Base-by-base conservation (phyloP, 2,113 vertebrate genomes). In the Brachyhypopomus occidentalis region DNA sequence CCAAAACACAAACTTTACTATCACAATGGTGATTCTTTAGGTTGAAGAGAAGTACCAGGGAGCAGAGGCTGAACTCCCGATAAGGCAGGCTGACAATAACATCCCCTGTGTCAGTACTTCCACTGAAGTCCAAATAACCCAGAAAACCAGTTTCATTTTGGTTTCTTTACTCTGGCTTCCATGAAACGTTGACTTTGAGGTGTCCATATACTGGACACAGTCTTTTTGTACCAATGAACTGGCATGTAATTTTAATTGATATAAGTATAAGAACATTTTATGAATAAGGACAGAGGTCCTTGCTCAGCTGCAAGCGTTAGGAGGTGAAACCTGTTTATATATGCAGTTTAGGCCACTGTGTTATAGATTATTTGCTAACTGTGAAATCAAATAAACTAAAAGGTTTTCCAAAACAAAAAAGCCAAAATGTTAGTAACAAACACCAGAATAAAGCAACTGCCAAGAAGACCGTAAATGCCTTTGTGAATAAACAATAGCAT, bases 1-100 rank as follows among this genome's bases (percentile, higher is more conserved):
- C 48, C 60, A 19, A 81, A 48, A 75, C 72, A 75, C 67, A 81
- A 75, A 81, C 79, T 67, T 45, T 22, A 52, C 71, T 23, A 52
- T 55, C 62, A 75, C 62, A 67, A 19, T 25, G 23, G 78, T 11
- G 72, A 52, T 73, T 81, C 79, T 74, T 80, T 75, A 8, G 34
- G 72, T 23, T 64, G 7, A 6, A 80, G 71, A 41, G 58, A 67
- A 30, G 75, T 5, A 67, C 20, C 60, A 38, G 71, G 36, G 16
- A 27, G n/a, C 52, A 19, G n/a, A 36, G 7, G 12, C 63, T 55
- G 20, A 79, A 11, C 69, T 56, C 60, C 17, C 17, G 45, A 11
- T n/a, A 9, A 3, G 34, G 27, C 7, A 22, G 3, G 7, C 3
- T 59, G 48, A 63, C 63, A 25, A 62, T 38, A 63, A 12, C 8